Evolutionary conservation across 2,888 invertebrate species (phyloP).

Genomic region (Leptarthrus brevirostris): DNA sequence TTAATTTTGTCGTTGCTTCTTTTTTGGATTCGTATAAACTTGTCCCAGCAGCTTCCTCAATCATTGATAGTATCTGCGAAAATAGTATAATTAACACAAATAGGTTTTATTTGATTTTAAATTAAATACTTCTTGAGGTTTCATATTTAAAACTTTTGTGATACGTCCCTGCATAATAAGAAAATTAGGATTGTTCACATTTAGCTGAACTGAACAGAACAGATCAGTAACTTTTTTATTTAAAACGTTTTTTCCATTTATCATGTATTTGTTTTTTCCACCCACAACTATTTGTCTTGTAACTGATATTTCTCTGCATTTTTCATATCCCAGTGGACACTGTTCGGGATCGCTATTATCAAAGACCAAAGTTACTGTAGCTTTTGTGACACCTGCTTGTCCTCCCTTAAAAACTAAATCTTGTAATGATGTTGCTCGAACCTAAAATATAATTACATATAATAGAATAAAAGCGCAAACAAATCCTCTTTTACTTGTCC

Average conservation of each 20-base stretch:
- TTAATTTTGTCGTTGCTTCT: slow-evolving; percentile 83
- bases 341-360: slow-evolving; percentile 86
- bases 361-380: slow-evolving; percentile 94
- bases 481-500: slow-evolving; percentile 81
- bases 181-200: slow-evolving; percentile 99
- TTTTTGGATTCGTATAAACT: slow-evolving; percentile 96
- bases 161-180: slow-evolving; percentile 99
- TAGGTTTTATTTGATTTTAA: no score
- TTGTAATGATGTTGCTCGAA: slow-evolving; percentile 88
- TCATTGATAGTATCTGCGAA: slow-evolving; percentile 88
- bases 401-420: slow-evolving; percentile 98
- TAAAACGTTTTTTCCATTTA: slow-evolving; percentile 91
- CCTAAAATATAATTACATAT: slow-evolving; percentile 71
- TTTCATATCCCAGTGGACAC: slow-evolving; percentile 92
- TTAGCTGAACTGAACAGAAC: slow-evolving; percentile 96
- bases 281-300: slow-evolving; percentile 88
- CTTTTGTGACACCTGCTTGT: slow-evolving; percentile 94
- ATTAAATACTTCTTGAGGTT: slow-evolving; percentile 85
- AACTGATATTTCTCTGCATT: slow-evolving; percentile 89
- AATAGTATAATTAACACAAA: slow-evolving; percentile 5
- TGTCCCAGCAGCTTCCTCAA: slow-evolving; percentile 99
- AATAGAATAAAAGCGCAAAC: background rate
- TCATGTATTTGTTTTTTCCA: slow-evolving; percentile 91
- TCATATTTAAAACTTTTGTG: slow-evolving; percentile 99
- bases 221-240: slow-evolving; percentile 93